Conservation (phyloP, 30 jellyfish, hydroid and myxozoan genomes). For the Pelagia noctiluca region DNA sequence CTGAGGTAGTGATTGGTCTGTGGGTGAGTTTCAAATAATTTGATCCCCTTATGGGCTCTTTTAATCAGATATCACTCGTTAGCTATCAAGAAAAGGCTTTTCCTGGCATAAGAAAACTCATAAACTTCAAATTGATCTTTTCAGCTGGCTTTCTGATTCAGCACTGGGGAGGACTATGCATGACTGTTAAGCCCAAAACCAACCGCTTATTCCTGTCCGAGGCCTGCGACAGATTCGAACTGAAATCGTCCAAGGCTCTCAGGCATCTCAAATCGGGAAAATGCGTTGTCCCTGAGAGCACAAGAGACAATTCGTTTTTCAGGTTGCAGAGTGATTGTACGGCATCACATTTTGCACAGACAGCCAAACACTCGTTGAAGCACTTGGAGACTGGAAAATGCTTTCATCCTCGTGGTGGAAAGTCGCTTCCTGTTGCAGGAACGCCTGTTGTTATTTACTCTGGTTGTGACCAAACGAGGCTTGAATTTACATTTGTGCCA, state of each 20-base stretch:
- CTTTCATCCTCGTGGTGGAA: constrained; percentile 61
- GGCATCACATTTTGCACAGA: constrained; percentile 7
- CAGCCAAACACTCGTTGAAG: constrained; percentile 16
- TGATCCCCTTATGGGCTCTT: background rate
- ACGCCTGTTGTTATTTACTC: constrained; percentile 45
- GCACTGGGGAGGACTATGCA: constrained; percentile 28
- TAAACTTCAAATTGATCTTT: background rate
- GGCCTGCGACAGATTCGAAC: constrained; percentile 13
- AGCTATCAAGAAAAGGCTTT: too few species aligned
- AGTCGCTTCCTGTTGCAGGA: constrained; percentile 23
- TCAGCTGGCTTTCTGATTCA: background rate
- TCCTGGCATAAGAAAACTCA: background rate
- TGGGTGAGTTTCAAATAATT: background rate
- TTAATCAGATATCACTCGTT: too few species aligned
- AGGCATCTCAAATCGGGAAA: constrained; percentile 21
- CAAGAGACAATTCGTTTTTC: background rate
- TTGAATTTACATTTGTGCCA: constrained; percentile 23
- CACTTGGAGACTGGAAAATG: constrained; percentile 50
- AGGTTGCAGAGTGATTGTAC: constrained; percentile 9
- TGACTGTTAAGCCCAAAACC: background rate
- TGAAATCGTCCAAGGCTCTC: background rate
- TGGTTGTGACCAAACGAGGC: constrained; percentile 46
- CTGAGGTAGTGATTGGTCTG: too few species aligned
- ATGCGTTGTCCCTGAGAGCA: constrained; percentile 20
- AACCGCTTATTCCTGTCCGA: background rate